These are phyloP conservation scores for Drosophila parabipectinata DNA, from an alignment of 1,140 invertebrate genomes.

Conservation along the genomic window DNA sequence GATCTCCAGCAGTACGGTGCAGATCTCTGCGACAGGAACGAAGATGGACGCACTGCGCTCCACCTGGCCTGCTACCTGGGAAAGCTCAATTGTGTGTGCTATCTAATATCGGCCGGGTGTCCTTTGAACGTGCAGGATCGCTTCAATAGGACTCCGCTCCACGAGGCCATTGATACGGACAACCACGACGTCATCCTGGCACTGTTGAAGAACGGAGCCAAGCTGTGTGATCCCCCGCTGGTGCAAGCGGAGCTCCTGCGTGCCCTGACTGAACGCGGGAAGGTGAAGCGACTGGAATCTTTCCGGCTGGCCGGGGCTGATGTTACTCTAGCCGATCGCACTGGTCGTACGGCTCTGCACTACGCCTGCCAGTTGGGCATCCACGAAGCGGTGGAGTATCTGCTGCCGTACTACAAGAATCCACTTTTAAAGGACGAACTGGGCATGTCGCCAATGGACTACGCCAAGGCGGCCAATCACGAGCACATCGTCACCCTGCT, in stretches of 20 bases:
- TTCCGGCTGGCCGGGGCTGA: constrained; percentile 87
- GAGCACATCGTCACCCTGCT: constrained; percentile 39
- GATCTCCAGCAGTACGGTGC: constrained; percentile 86
- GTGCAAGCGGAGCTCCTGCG: constrained; percentile 86
- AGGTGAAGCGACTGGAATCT: constrained; percentile 86
- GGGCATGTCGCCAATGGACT: constrained; percentile 84
- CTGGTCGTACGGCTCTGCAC: constrained; percentile 87
- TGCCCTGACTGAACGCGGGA: constrained; percentile 86
- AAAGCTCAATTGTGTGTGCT: constrained; percentile 77
- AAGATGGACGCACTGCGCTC: constrained; percentile 91
- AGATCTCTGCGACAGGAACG: constrained; percentile 90
- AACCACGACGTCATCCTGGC: constrained; percentile 86
- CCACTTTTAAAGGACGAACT: constrained; percentile 80
- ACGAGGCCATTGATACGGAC: constrained; percentile 87
- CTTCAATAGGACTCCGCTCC: constrained; percentile 86
- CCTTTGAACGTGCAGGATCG: constrained; percentile 88
- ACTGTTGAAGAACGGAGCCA: constrained; percentile 87
- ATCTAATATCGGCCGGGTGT: constrained; percentile 90
- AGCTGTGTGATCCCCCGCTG: constrained; percentile 84
- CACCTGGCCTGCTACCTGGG: constrained; percentile 92
- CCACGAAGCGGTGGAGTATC: constrained; percentile 75
- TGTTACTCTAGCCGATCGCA: constrained; percentile 86
- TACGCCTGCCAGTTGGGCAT: constrained; percentile 85
- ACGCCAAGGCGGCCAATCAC: constrained; percentile 82
- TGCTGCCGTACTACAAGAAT: constrained; percentile 84